Evolutionary conservation across 2,113 vertebrate species (phyloP).

Genomic region (Hemichromis elongatus): DNA sequence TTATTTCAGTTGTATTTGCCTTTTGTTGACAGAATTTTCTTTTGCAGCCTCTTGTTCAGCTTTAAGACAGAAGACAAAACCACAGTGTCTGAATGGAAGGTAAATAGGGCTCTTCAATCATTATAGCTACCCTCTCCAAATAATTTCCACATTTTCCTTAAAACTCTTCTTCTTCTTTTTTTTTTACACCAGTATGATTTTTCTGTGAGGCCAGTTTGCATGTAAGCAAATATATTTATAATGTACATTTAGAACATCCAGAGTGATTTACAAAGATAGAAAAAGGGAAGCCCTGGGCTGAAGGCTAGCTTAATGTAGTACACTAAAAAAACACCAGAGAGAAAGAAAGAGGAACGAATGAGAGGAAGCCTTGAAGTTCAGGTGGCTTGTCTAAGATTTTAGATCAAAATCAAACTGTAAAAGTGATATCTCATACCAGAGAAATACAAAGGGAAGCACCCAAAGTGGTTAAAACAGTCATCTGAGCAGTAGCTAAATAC

Average conservation of each 20-base stretch:
- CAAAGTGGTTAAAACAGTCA: not conserved
- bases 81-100: slow-evolving; percentile 4
- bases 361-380: not conserved
- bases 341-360: not conserved
- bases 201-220: not conserved
- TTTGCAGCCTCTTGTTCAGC: slow-evolving; percentile 27
- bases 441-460: not conserved
- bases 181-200: not conserved
- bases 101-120: slow-evolving; percentile 2
- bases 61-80: not conserved
- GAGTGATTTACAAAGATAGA: not conserved
- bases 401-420: not conserved
- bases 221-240: not conserved
- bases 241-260: not conserved
- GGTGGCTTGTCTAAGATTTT: not conserved
- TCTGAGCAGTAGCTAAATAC: not conserved
- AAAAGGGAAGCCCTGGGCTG: not conserved
- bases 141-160: not conserved
- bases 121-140: not conserved
- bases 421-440: not conserved
- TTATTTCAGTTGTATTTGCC: not conserved
- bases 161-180: too few relatives aligned
- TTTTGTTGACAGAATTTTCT: slow-evolving; percentile 1
- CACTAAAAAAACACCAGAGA: not conserved
- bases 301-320: not conserved